Base-by-base conservation (phyloP, 2,888 invertebrate species). In the Heliconius erato region DNA sequence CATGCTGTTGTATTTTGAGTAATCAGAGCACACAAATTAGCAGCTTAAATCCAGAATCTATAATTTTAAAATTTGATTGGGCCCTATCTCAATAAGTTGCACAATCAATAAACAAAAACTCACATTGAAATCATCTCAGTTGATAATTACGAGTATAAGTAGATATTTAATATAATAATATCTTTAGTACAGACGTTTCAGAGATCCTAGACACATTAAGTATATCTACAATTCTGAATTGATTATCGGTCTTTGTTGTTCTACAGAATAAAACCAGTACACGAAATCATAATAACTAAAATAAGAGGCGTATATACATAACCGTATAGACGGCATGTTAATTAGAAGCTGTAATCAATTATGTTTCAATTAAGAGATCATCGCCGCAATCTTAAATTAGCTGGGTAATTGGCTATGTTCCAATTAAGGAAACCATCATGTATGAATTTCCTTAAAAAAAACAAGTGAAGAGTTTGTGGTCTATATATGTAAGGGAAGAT, bases 311-410 rank as follows among this genome's bases (percentile, higher is more conserved):
- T 83, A 82, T 9, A 23, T 23, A 59, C 59, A 3, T 23, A 74
- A 6, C 2, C 59, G 65, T 79, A 76, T 65, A 77, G 74, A 59
- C 71, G 68, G 63, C 74, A 54, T 63, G 63, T 74, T 74, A 76
- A 80, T 82, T 79, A 80, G 79, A n/a, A 79, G 26, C 26, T 74
- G 49, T 32, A 74, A 74, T 74, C 54, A 74, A 59, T 74, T 74
- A 74, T 28, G 32, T 32, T 74, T 32, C 54, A 74, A 74, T 74
- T 74, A 74, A 59, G 32, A 26, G 26, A 28, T 54, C 74, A 71
- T 40, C 69, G 69, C 69, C 40, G 69, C 40, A 14, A 71, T 40
- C n/a, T 40, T 69, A 35, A 40, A 28, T 74, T 74, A 54, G 54
- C 23, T 74, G 32, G 59, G 6, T 54, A 74, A 74, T 74, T 74